Conservation (phyloP, 2,888 invertebrate genomes). For the Synanthedon tipuliformis region DNA sequence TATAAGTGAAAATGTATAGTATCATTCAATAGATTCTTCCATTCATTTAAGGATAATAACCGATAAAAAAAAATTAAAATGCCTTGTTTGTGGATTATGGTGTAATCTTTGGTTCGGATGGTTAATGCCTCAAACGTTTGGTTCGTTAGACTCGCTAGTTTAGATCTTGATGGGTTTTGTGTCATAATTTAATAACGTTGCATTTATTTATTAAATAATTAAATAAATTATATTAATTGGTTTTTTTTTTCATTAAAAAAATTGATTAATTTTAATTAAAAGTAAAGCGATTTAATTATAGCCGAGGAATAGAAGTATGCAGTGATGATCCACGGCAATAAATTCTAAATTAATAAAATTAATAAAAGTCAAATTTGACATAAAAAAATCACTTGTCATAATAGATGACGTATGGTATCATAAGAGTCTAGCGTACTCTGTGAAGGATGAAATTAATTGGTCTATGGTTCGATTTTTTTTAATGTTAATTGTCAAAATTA, state of each 20-base stretch:
- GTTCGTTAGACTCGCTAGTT: constrained; percentile 50
- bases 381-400: background rate
- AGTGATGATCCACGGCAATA: background rate
- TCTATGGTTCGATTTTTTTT: too few species aligned
- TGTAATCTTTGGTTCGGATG: constrained; percentile 10
- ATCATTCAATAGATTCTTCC: constrained; percentile 52
- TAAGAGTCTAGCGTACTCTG: too few species aligned
- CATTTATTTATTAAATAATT: constrained; percentile 23
- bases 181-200: constrained; percentile 18
- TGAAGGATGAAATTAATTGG: too few species aligned
- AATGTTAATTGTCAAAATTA: too few species aligned
- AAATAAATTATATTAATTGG: background rate
- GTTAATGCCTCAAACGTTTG: constrained; percentile 10
- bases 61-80: constrained; percentile 23
- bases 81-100: constrained; percentile 55
- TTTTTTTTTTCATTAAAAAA: too few species aligned
- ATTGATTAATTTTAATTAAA: too few species aligned
- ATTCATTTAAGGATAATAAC: constrained; percentile 17
- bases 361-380: background rate
- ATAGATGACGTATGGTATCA: too few species aligned
- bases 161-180: constrained; percentile 18
- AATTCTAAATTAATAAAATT: background rate
- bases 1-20: constrained; percentile 65
- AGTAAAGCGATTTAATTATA: too few species aligned
- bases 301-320: too few species aligned